A percentile compares a stretch with the other conserved stretches of the same genome.
These are phyloP conservation scores for Oscheius sp. DNA, from an alignment of 2,888 invertebrate species.

Conservation along the genomic window DNA sequence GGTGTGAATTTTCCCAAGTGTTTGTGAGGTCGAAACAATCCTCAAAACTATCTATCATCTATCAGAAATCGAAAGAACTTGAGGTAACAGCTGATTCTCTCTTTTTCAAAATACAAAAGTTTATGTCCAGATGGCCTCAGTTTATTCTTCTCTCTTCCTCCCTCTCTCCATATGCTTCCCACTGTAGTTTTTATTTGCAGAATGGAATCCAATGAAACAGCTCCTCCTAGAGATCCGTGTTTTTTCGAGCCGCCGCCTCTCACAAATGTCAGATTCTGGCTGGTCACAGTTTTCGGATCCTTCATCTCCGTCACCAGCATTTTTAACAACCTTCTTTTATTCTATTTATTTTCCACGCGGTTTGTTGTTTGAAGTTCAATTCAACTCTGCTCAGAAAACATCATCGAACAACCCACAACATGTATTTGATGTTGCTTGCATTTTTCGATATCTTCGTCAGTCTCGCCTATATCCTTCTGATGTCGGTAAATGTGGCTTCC, in stretches of 20 bases:
- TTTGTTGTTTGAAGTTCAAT: slow-evolving; percentile 34
- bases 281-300: slow-evolving; percentile 64
- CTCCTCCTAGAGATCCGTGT: slow-evolving; percentile 18
- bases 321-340: slow-evolving; percentile 62
- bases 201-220: slow-evolving; percentile 15
- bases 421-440: slow-evolving; percentile 66
- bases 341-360: slow-evolving; percentile 58
- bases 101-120: too few relatives aligned
- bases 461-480: slow-evolving; percentile 62
- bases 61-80: background rate
- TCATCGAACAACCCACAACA: slow-evolving; percentile 48
- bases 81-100: background rate
- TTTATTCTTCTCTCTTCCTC: background rate
- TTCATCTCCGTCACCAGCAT: slow-evolving; percentile 58
- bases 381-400: slow-evolving; percentile 44
- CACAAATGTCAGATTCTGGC: slow-evolving; percentile 55
- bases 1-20: background rate
- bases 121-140: too few relatives aligned
- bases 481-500: slow-evolving; percentile 65
- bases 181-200: background rate
- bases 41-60: too few relatives aligned
- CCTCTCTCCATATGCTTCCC: too few relatives aligned
- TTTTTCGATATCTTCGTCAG: slow-evolving; percentile 67
- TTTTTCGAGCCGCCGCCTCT: slow-evolving; percentile 46
- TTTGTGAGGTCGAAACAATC: background rate